These are phyloP conservation scores for Catharus bicknelli DNA, from an alignment of 2,113 vertebrate genomes.

Conservation along the genomic window DNA sequence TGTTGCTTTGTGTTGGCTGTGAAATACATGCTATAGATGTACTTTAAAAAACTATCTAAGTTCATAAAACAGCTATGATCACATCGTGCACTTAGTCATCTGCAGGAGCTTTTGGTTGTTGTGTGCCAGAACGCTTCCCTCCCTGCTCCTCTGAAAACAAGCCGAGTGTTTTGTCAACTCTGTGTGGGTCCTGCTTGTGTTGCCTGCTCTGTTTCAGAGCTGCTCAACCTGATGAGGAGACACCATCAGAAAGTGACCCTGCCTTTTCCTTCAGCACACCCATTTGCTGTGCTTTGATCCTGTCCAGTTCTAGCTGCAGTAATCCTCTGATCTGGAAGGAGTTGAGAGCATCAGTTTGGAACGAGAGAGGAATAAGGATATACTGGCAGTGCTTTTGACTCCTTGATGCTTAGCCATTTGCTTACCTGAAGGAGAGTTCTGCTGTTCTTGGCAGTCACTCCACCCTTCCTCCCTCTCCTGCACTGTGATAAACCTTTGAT, in stretches of 20 bases:
- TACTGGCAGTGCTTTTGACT: neutral
- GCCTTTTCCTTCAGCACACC: neutral
- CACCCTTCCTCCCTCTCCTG: neutral
- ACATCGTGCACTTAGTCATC: neutral
- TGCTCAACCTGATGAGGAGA: neutral
- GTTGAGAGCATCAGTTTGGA: neutral
- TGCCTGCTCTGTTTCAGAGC: neutral
- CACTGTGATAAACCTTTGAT: neutral
- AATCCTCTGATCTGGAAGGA: neutral
- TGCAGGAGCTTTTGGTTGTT: slow-evolving; percentile 2
- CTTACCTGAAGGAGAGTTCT: neutral
- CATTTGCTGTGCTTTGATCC: neutral
- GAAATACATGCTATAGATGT: neutral
- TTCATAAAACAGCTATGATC: slow-evolving; percentile 8
- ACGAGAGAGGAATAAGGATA: neutral
- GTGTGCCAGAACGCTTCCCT: slow-evolving; percentile 20
- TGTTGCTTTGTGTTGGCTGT: slow-evolving; percentile 3
- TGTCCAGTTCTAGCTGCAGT: neutral
- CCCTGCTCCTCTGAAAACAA: slow-evolving; percentile 17
- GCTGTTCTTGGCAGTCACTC: neutral
- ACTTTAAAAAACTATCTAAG: neutral
- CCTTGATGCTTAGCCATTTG: neutral
- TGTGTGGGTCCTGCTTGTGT: slow-evolving; percentile 1
- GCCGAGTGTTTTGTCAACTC: slow-evolving; percentile 34
- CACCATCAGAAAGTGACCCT: neutral